These are phyloP conservation scores for Dipodomys stephensi DNA, from an alignment of 2,113 vertebrate genomes.

Conservation along the genomic window DNA sequence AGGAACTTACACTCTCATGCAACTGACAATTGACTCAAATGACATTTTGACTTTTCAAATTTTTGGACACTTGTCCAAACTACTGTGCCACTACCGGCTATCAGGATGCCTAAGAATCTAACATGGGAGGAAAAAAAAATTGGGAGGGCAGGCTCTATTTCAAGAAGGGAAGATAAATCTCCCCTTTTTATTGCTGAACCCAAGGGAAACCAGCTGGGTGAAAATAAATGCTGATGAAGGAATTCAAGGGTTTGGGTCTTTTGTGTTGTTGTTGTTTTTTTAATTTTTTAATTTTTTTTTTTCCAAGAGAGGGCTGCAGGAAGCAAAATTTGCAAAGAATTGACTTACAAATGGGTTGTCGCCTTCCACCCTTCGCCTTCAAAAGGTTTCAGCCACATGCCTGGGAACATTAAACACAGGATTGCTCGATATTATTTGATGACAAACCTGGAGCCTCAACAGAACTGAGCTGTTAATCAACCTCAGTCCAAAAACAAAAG, in stretches of 20 bases:
- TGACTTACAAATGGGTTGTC: slow-evolving; percentile 89
- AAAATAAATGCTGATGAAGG: slow-evolving; percentile 86
- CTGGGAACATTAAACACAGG: slow-evolving; percentile 90
- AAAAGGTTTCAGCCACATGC: slow-evolving; percentile 89
- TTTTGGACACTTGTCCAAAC: neutral
- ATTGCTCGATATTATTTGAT: slow-evolving; percentile 87
- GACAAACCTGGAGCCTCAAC: slow-evolving; percentile 85
- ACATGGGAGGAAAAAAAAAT: neutral
- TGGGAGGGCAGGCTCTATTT: slow-evolving; percentile 51
- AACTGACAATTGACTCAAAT: neutral
- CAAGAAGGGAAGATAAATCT: slow-evolving; percentile 76
- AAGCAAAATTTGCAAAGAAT: slow-evolving; percentile 88
- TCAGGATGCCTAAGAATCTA: neutral
- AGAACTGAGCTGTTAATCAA: slow-evolving; percentile 84
- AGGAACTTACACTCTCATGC: neutral
- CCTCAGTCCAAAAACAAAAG: slow-evolving; percentile 79
- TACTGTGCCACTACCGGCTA: neutral
- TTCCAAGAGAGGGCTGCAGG: slow-evolving; percentile 88
- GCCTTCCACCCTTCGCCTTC: slow-evolving; percentile 89
- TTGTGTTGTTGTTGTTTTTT: neutral
- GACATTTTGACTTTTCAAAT: slow-evolving; percentile 39
- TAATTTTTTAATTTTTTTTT: slow-evolving; percentile 66
- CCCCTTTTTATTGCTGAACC: slow-evolving; percentile 79
- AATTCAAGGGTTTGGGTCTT: slow-evolving; percentile 77
- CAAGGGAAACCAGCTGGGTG: slow-evolving; percentile 86